Evolutionary conservation across 2,888 invertebrate species (phyloP).

Genomic region (Orgyia antiqua): DNA sequence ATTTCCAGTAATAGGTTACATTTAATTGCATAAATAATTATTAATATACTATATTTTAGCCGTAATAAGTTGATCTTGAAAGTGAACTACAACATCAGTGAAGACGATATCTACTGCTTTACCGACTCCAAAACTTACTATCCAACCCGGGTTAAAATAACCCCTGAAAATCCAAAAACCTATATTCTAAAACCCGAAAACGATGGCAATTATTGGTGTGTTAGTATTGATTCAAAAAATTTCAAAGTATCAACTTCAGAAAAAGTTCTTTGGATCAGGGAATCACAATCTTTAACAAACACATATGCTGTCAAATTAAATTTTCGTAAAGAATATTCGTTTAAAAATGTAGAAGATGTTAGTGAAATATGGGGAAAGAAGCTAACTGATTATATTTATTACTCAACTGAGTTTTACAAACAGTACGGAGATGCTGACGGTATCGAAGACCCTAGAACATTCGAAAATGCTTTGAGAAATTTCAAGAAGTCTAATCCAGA

Average conservation of each 20-base stretch:
- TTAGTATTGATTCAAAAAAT: slow-evolving; percentile 41
- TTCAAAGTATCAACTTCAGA: slow-evolving; percentile 48
- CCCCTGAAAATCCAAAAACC: slow-evolving; percentile 28
- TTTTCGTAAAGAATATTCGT: slow-evolving; percentile 26
- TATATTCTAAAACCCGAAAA: slow-evolving; percentile 35
- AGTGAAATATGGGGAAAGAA: slow-evolving; percentile 40
- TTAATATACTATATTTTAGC: no score
- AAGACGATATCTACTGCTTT: slow-evolving; percentile 49
- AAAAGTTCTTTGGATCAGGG: slow-evolving; percentile 45
- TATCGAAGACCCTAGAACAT: slow-evolving; percentile 14
- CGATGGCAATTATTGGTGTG: slow-evolving; percentile 70
- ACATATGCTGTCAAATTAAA: slow-evolving; percentile 49
- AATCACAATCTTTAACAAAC: slow-evolving; percentile 38
- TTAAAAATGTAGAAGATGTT: slow-evolving; percentile 21
- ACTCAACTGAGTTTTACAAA: slow-evolving; percentile 44
- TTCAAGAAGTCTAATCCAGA: slow-evolving; percentile 30
- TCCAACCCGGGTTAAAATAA: slow-evolving; percentile 39
- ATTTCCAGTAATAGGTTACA: no score
- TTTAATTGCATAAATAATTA: no score
- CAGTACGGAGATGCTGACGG: slow-evolving; percentile 24
- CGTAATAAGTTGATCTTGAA: slow-evolving; percentile 43
- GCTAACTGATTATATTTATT: slow-evolving; percentile 51
- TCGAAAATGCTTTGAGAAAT: slow-evolving; percentile 29
- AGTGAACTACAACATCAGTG: slow-evolving; percentile 34
- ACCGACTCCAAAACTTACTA: slow-evolving; percentile 52